These are phyloP conservation scores for Trichechus manatus DNA, from an alignment of 2,113 vertebrate genomes.

Conservation along the genomic window DNA sequence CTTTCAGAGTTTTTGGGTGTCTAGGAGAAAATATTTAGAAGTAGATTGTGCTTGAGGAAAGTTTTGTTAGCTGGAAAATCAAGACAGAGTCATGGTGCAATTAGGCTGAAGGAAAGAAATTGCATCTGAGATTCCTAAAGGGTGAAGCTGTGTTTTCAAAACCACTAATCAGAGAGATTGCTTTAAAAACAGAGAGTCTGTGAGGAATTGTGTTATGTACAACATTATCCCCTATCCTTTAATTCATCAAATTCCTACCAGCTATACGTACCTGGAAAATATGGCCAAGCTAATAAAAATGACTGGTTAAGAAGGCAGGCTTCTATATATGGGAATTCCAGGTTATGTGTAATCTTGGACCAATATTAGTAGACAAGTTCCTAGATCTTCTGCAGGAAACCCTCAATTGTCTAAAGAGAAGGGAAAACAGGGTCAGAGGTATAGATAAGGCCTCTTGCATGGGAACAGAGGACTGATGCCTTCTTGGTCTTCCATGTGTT, in stretches of 20 bases:
- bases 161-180: background rate
- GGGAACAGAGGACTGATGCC: background rate
- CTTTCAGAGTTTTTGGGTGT: constrained; percentile 69
- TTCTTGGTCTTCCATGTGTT: background rate
- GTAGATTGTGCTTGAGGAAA: constrained; percentile 65
- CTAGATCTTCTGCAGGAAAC: background rate
- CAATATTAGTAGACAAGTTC: background rate
- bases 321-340: background rate
- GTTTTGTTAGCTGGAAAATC: constrained; percentile 69
- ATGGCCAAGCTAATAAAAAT: constrained; percentile 32
- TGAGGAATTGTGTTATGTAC: background rate
- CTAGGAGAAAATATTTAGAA: constrained; percentile 79
- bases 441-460: background rate
- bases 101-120: constrained; percentile 37
- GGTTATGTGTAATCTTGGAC: background rate
- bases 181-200: background rate
- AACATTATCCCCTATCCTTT: background rate
- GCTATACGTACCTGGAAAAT: background rate
- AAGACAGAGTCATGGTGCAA: constrained; percentile 36
- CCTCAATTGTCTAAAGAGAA: background rate
- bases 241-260: background rate
- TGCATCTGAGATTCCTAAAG: constrained; percentile 9
- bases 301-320: background rate
- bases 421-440: background rate
- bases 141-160: constrained; percentile 32